phyloP scores from a whole-genome alignment of 2,888 invertebrate genomes.

The Sabatieria punctata region DNA sequence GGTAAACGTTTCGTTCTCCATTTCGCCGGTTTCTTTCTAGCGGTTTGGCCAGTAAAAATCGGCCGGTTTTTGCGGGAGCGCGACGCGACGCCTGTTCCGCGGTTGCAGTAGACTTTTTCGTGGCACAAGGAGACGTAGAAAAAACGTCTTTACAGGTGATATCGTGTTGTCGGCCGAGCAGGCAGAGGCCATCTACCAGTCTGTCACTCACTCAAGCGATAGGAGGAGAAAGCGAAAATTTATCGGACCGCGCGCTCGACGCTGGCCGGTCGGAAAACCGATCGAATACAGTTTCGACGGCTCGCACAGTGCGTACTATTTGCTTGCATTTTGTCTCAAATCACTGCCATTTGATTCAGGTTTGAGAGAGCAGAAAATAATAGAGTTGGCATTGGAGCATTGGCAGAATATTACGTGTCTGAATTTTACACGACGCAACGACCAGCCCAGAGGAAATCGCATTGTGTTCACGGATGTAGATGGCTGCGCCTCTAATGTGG shows the following conservation, averaged over 20 bases:
- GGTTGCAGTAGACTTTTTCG: neutral
- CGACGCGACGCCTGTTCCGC: no score
- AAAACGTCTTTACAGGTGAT: conserved; percentile 25
- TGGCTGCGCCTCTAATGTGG: conserved; percentile 21
- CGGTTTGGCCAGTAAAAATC: no score
- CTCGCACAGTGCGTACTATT: conserved; percentile 21
- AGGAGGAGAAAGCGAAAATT: conserved; percentile 20
- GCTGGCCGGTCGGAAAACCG: conserved; percentile 25
- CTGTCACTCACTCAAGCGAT: conserved; percentile 13
- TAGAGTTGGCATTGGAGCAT: conserved; percentile 29
- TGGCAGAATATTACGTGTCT: conserved; percentile 32
- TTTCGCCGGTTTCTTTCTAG: no score
- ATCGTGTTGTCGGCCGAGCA: conserved; percentile 27
- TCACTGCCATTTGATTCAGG: conserved; percentile 15
- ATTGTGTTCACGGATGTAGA: conserved; percentile 32
- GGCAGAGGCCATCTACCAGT: conserved; percentile 20
- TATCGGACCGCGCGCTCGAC: conserved; percentile 24
- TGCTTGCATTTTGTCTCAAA: neutral
- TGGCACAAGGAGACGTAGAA: neutral
- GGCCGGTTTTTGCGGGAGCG: no score
- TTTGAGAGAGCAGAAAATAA: conserved; percentile 25
- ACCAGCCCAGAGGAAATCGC: conserved; percentile 22
- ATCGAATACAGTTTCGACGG: conserved; percentile 30
- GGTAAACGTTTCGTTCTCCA: no score
- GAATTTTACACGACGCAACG: conserved; percentile 18